Base-by-base conservation (phyloP, 2,113 vertebrate species). In the human (Homo sapiens) region DNA sequence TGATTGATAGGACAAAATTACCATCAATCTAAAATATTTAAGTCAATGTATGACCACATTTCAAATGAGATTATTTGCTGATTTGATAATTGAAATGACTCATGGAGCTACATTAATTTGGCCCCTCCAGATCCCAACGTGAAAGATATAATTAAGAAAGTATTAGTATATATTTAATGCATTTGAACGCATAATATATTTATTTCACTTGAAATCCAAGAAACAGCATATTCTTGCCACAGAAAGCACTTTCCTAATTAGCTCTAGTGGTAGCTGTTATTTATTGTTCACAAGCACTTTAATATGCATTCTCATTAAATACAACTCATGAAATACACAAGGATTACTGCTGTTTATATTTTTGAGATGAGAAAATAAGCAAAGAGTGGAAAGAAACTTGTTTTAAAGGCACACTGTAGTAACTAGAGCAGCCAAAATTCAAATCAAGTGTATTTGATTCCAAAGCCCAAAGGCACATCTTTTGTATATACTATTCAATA, bases 271-370 rank as follows among this genome's bases (percentile, higher is more conserved):
- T 87, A 55, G 72, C 84, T 95, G 70, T 22, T 73, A 81, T 92
- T 97, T 97, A 90, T 35, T 80, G 57, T 81, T 78, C 50, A 85
- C 25, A 82, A 83, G 45, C 61, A 90, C 73, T 90, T 76, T 81
- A 97, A 92, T 94, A 57, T 73, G 48, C 73, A 64, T 84, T 92
- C 93, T 93, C 78, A 84, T 96, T 96, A 97, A 96, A 76, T 72
- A 48, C 25, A 92, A 55, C 70, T 90, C 57, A 90, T 90, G 92
- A 95, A 80, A 85, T 87, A 95, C 79, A 93, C 70, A 90, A 93
- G 48, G n/a, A 87, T 87, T 82, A 59, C 40, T 90, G 76, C 64
- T 94, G 72, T 84, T 92, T 92, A 52, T 90, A 84, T 72, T 57
- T 91, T 76, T 70, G 64, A 96, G 61, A 87, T 38, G 73, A 94